Evolutionary conservation across 1,140 invertebrate genomes (phyloP), one percentile per base, ranked within the genome.

Genomic region (Drosophila tropicalis): DNA sequence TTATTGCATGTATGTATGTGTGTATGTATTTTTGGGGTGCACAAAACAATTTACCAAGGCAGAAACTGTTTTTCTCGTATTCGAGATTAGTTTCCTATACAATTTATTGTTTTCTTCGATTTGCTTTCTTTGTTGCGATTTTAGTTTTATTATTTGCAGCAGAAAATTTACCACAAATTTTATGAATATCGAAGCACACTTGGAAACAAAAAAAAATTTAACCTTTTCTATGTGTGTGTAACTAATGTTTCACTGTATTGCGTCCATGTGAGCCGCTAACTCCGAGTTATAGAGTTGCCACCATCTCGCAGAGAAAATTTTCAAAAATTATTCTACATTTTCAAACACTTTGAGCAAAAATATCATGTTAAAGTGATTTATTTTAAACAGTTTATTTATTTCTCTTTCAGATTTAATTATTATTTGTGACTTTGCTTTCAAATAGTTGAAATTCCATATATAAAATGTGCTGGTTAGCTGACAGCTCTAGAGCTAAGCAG

Each of bases 181-280:
- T 82, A 71, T 73, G 83, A 87, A 86, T 69, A 79, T 82, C 67
- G 75, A 82, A 67, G 56, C 67, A 66, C 73, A 77, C 74, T 67
- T 29, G 74, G 77, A 76, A 65, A 51, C 44, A 81, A 86, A 86
- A 85, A 79, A 74, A 62, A 25, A 57, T 44, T 75, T 78, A 67
- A 55, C 44, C 65, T 29, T 60, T 67, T 69, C 79, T 85, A 39
- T 86, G 76, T 82, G 56, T 68, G 75, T 82, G 82, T 54, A 51
- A 60, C n/a, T 15, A 55, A 22, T 0, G 5, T 67, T 22, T 71
- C 67, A 65, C 55, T 82, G 82, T 86, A 54, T 87, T 65, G 40
- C 34, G 55, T 86, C 5, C 69, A 66, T 86, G 83, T 73, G 67
- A 76, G 76, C 69, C 71, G 83, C 79, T 76, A 41, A 76, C 64